A percentile compares a stretch with the other conserved stretches of the same genome.
phyloP scores from a whole-genome alignment of 2,888 invertebrate species.

The Hesperia comma region DNA sequence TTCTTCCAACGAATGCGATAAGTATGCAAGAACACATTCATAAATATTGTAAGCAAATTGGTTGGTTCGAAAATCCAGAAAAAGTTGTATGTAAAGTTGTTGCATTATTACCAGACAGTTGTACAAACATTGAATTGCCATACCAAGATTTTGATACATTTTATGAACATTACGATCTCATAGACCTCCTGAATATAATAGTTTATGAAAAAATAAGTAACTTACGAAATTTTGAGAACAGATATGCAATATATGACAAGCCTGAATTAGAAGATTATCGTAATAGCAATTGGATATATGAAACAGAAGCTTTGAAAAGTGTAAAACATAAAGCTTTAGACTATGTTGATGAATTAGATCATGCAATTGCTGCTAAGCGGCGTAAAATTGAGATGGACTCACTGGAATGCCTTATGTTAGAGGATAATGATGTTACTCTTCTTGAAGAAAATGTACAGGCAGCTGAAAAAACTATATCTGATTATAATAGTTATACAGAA shows the following conservation, averaged over 20 bases:
- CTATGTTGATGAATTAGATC: slow-evolving; percentile 68
- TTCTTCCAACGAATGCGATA: slow-evolving; percentile 69
- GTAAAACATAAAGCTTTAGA: slow-evolving; percentile 70
- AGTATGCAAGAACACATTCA: slow-evolving; percentile 76
- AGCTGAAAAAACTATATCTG: slow-evolving; percentile 62
- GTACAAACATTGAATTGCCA: slow-evolving; percentile 66
- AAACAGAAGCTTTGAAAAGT: slow-evolving; percentile 57
- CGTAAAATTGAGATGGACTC: slow-evolving; percentile 70
- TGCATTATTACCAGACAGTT: slow-evolving; percentile 66
- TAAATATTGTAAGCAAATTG: slow-evolving; percentile 78
- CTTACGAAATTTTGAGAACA: slow-evolving; percentile 70
- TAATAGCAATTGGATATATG: slow-evolving; percentile 85
- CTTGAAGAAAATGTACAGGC: slow-evolving; percentile 67
- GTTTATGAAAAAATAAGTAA: slow-evolving; percentile 81
- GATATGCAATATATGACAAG: slow-evolving; percentile 84
- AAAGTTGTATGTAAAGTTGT: slow-evolving; percentile 79
- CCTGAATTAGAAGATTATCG: slow-evolving; percentile 79
- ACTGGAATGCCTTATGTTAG: slow-evolving; percentile 69
- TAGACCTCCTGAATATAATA: slow-evolving; percentile 81
- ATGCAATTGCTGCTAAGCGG: slow-evolving; percentile 66
- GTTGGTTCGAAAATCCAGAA: slow-evolving; percentile 75
- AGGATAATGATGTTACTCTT: slow-evolving; percentile 68
- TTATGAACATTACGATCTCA: slow-evolving; percentile 77
- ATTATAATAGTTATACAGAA: slow-evolving; percentile 63
- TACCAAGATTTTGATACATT: slow-evolving; percentile 64